These are phyloP conservation scores for Tyto alba DNA, from an alignment of 2,113 vertebrate genomes.

Conservation along the genomic window DNA sequence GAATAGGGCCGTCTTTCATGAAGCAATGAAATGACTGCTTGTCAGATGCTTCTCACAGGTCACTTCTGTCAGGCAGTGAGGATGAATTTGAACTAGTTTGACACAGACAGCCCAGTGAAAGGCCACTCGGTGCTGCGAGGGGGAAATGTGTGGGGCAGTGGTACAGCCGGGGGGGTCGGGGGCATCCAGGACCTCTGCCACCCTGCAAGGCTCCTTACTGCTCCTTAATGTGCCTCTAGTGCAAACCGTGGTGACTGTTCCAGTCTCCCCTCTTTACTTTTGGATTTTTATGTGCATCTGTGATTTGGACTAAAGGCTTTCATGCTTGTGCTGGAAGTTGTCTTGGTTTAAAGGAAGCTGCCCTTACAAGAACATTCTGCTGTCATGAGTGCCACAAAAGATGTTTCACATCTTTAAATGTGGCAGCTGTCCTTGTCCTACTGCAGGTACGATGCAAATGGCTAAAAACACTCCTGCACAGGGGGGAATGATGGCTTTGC, in stretches of 20 bases:
- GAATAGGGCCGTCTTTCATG: not conserved
- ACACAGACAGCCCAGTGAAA: not conserved
- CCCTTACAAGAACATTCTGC: not conserved
- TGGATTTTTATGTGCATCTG: accelerated
- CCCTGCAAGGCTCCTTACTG: not conserved
- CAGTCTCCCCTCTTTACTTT: not conserved
- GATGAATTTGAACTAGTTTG: not conserved
- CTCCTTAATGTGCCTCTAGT: not conserved
- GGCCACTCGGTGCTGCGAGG: accelerated
- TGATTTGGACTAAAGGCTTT: not conserved
- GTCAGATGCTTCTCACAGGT: not conserved
- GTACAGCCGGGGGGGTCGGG: not conserved
- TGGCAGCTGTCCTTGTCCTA: not conserved
- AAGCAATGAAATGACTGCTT: not conserved
- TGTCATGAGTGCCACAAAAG: not conserved
- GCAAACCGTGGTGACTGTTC: accelerated
- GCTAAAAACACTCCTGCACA: not conserved
- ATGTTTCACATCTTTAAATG: not conserved
- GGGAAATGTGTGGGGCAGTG: not conserved
- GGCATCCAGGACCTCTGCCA: not conserved
- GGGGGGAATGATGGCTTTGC: not conserved
- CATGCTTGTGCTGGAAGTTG: not conserved
- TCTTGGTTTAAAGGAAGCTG: not conserved
- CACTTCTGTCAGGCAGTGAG: not conserved
- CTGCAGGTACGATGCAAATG: accelerated